Conservation (phyloP, 2,888 invertebrate genomes). For the Cantharis rustica region DNA sequence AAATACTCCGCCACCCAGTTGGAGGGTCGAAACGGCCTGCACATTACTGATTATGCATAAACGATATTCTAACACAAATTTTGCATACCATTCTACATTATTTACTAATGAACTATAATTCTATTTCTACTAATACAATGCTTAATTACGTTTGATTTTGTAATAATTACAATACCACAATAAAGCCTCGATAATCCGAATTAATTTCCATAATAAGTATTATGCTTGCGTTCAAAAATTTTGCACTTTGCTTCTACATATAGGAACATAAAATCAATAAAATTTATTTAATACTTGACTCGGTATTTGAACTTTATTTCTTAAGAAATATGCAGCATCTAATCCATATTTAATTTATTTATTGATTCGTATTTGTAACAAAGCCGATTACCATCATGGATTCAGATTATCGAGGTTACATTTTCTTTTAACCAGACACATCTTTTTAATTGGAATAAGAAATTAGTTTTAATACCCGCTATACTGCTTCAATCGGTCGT, state of each 20-base stretch:
- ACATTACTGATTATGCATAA: conserved; percentile 32
- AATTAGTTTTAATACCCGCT: background rate
- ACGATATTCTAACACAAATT: conserved; percentile 25
- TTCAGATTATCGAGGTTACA: background rate
- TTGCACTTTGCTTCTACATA: background rate
- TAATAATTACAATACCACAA: background rate
- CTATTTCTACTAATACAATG: background rate
- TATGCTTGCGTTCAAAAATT: background rate
- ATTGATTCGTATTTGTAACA: background rate
- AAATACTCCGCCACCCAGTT: conserved; percentile 59
- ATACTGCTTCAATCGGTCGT: background rate
- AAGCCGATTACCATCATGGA: background rate
- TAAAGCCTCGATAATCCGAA: background rate
- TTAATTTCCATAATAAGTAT: background rate
- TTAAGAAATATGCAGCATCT: background rate
- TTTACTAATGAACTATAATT: background rate
- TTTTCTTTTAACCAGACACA: background rate
- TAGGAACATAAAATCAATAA: background rate
- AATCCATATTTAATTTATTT: background rate
- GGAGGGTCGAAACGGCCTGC: conserved; percentile 63
- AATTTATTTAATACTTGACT: background rate
- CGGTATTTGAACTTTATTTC: background rate
- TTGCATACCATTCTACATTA: background rate
- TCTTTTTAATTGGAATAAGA: background rate
- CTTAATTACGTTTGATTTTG: background rate